These are phyloP conservation scores for Pseudomyrmex pallidus DNA, from an alignment of 1,140 invertebrate species.

Conservation along the genomic window DNA sequence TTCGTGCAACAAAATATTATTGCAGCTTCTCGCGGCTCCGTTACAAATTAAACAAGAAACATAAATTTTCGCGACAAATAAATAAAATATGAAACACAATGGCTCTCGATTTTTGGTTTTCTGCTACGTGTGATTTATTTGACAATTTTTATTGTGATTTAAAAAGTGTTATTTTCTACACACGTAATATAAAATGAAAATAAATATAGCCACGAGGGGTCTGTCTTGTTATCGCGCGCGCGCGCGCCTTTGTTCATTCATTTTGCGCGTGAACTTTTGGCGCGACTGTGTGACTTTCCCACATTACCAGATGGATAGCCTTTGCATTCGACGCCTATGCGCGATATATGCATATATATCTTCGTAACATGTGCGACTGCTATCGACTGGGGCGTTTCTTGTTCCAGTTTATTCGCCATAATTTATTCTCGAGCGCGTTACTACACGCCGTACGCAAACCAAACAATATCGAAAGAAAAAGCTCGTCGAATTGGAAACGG, in stretches of 20 bases:
- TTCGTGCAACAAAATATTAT: too few species aligned
- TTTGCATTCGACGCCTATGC: not conserved
- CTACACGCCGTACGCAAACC: conserved; percentile 2
- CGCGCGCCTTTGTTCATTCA: too few species aligned
- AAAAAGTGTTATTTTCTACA: not conserved
- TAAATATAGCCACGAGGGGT: too few species aligned
- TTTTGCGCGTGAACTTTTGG: too few species aligned
- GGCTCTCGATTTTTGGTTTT: not conserved
- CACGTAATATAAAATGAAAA: not conserved
- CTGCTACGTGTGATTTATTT: not conserved
- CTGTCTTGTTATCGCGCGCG: too few species aligned
- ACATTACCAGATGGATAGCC: too few species aligned
- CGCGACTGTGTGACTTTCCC: too few species aligned
- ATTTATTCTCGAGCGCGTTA: conserved; percentile 23
- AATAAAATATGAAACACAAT: not conserved
- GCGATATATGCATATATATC: not conserved
- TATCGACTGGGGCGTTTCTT: conserved; percentile 25
- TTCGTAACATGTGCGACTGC: conserved; percentile 10
- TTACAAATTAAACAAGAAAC: not conserved
- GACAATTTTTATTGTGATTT: not conserved
- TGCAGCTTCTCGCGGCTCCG: too few species aligned
- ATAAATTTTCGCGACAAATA: not conserved
- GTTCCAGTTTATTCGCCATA: conserved; percentile 15
- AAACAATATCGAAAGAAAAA: conserved; percentile 54
- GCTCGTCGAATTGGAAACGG: conserved; percentile 53